Conservation (phyloP, 2,797 vertebrate species). For the Rhinatrema bivittatum region DNA sequence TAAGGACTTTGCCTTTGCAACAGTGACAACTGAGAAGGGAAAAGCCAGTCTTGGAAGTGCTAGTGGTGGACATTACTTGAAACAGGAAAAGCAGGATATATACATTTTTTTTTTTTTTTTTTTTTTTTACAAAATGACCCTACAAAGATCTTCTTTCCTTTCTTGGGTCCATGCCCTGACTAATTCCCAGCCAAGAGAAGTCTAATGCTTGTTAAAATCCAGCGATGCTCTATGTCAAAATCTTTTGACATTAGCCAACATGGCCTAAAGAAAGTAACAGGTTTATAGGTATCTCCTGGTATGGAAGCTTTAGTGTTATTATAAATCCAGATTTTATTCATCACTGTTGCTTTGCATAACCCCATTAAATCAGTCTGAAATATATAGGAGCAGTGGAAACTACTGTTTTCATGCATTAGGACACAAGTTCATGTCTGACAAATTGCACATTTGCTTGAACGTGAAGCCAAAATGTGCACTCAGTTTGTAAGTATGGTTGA, state of each 20-base stretch:
- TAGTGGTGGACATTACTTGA: conserved; percentile 28
- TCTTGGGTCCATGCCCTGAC: conserved; percentile 2
- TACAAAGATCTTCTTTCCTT: conserved; percentile 21
- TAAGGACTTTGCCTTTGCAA: conserved; percentile 37
- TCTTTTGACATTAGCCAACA: conserved; percentile 16
- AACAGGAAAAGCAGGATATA: no score
- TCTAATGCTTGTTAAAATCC: conserved; percentile 9
- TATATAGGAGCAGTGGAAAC: conserved; percentile 14
- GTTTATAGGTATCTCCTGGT: conserved; percentile 24
- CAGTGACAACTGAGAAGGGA: conserved; percentile 41
- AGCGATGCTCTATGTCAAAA: conserved; percentile 31
- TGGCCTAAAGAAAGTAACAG: conserved; percentile 4
- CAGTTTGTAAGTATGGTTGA: no score
- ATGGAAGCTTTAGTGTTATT: conserved; percentile 12
- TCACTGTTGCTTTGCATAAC: conserved; percentile 18
- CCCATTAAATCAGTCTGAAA: conserved; percentile 35
- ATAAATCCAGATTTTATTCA: conserved; percentile 31
- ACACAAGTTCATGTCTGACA: no score
- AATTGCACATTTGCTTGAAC: no score
- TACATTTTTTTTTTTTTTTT: no score
- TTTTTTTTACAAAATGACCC: no score
- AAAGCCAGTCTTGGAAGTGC: conserved; percentile 29
- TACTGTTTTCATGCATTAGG: conserved; percentile 30
- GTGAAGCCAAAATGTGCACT: no score
- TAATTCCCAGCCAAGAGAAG: conserved; percentile 16